A percentile compares a stretch with the other conserved stretches of the same genome.
Conservation (phyloP, 2,888 invertebrate species). For the Hemicrepidius hirtus region DNA sequence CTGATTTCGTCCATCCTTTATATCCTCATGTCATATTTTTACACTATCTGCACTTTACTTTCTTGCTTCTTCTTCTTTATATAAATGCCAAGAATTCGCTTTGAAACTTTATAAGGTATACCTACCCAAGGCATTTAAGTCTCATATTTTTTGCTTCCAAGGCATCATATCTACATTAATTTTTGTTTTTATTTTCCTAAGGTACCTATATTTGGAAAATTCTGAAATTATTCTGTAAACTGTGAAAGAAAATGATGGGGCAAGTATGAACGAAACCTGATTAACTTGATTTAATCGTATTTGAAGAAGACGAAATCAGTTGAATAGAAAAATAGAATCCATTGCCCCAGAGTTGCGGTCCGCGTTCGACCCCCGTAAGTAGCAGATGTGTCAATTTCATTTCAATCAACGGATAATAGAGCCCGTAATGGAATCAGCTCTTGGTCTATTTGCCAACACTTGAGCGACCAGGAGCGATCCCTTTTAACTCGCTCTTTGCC, state of each 20-base stretch:
- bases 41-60: no score
- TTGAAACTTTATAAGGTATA: no score
- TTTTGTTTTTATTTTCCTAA: no score
- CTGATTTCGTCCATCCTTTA: no score
- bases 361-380: conserved; percentile 65
- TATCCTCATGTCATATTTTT: no score
- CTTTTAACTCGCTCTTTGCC: conserved; percentile 60
- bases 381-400: conserved; percentile 74
- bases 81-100: no score
- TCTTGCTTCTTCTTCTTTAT: no score
- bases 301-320: conserved; percentile 58
- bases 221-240: conserved; percentile 7
- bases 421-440: conserved; percentile 73
- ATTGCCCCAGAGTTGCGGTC: conserved; percentile 49
- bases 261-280: conserved; percentile 31
- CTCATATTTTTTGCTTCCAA: no score
- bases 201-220: neutral
- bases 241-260: neutral
- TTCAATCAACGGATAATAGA: conserved; percentile 73
- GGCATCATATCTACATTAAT: no score
- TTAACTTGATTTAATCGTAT: conserved; percentile 62
- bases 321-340: conserved; percentile 50
- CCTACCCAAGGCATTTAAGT: no score
- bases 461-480: conserved; percentile 59
- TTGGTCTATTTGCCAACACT: conserved; percentile 73